These are phyloP conservation scores for Misgurnus mizolepis DNA, from an alignment of 2,113 vertebrate genomes.

Conservation along the genomic window DNA sequence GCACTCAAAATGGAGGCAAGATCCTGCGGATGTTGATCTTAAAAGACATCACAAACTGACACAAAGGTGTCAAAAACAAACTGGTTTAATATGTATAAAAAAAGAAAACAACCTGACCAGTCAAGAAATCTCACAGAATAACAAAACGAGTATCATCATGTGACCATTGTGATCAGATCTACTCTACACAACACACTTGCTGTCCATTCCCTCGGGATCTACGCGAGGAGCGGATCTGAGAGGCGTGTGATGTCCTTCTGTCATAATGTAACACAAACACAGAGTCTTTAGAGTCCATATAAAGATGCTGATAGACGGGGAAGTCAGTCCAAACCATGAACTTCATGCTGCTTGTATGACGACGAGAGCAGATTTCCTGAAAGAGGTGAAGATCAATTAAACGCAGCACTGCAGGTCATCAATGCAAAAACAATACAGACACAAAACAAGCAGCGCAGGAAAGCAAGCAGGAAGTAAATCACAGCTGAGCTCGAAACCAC, in stretches of 20 bases:
- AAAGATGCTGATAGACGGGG: constrained; percentile 37
- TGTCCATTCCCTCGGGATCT: not conserved
- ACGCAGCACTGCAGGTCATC: constrained; percentile 45
- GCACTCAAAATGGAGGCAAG: not conserved
- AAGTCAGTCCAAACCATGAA: constrained; percentile 74
- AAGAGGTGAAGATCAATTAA: not conserved
- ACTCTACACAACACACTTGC: constrained; percentile 2
- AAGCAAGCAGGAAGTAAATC: constrained; percentile 70
- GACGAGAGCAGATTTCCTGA: constrained; percentile 70
- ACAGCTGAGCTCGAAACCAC: constrained; percentile 58
- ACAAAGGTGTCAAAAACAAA: constrained; percentile 31
- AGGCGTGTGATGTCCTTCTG: not conserved
- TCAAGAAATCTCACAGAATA: not conserved
- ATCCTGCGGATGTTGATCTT: too few species aligned
- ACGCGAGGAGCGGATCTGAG: not conserved
- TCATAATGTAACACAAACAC: not conserved
- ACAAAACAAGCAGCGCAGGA: constrained; percentile 77
- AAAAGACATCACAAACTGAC: not conserved
- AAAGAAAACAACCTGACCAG: not conserved
- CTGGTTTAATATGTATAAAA: constrained; percentile 32
- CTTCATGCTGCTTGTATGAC: constrained; percentile 75
- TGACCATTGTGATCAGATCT: not conserved
- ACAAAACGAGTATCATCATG: constrained; percentile 1
- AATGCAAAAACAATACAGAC: constrained; percentile 61
- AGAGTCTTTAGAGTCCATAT: constrained; percentile 33